Base-by-base conservation (phyloP, 2,888 invertebrate species). In the Scaptomyza caliginosa region DNA sequence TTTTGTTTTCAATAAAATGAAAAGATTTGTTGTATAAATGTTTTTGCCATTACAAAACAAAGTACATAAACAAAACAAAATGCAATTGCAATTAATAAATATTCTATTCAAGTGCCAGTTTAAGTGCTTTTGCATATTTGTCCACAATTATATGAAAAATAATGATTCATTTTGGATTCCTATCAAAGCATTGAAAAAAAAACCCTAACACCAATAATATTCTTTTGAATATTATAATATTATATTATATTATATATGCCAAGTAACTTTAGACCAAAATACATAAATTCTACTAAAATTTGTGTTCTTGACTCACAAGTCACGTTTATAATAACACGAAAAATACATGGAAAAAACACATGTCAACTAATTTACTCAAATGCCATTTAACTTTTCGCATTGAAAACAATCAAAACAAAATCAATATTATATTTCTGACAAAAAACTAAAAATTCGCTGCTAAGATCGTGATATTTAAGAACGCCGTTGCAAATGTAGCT, bases 391-490 rank as follows among this genome's bases (percentile, higher is more conserved):
- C 11, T 39, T 11, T 21, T 3, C 0, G 23, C 40, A 26, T 13
- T 46, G 19, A 16, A 34, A 21, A 8, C 11, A 17, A 8, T 5
- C 8, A 11, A 24, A 30, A 11, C n/a, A 19, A 26, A 19, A 11
- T 34, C 3, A n/a, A 50, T 11, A 8, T 13, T 16, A 13, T 30
- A n/a, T 17, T 6, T 10, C 16, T 7, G 28, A 16, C 4, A 28
- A 19, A 36, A 36, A 54, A 17, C 24, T n/a, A 6, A 7, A 4
- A 13, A n/a, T 17, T 10, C 2, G 8, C 6, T 23, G 8, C n/a
- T 21, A 17, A 58, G 2, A 28, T 43, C 28, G 42, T 55, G 43
- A 38, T 43, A 21, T 58, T 42, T 21, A 1, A 11, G 3, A 16
- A n/a, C n/a, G 40, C 34, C 8, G 34, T 13, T 38, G 46, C 10